Conservation (phyloP, 2,888 invertebrate genomes). For the Heliconius charithonia region DNA sequence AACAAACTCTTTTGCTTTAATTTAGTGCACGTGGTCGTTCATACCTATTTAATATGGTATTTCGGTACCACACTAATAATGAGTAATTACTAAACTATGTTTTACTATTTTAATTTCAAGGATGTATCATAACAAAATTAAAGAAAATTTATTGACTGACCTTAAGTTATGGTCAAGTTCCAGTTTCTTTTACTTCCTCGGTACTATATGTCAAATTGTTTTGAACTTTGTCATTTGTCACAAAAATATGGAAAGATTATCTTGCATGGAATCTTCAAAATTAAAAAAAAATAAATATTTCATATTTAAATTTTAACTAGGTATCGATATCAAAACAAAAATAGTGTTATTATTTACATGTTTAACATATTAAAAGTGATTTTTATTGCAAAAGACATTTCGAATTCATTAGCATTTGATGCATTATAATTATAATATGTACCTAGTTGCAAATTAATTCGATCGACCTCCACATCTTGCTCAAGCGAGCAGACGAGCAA, state of each 20-base stretch:
- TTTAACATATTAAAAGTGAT: background rate
- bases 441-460: conserved; percentile 37
- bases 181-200: conserved; percentile 9
- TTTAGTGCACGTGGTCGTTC: too few species aligned
- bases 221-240: conserved; percentile 8
- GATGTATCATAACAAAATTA: background rate
- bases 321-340: background rate
- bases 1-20: too few species aligned
- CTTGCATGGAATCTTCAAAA: background rate
- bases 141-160: background rate
- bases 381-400: conserved; percentile 7
- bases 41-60: background rate
- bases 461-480: conserved; percentile 42
- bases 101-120: conserved; percentile 14
- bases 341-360: background rate
- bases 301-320: background rate
- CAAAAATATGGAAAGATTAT: background rate
- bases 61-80: conserved; percentile 2
- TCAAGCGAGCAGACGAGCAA: conserved; percentile 49
- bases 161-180: conserved; percentile 1
- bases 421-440: conserved; percentile 29
- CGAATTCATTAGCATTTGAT: conserved; percentile 29
- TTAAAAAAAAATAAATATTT: background rate
- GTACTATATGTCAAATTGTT: conserved; percentile 3
- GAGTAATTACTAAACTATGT: conserved; percentile 1